phyloP scores from a whole-genome alignment of 2,797 vertebrate species.

The Silurus lanzhouensis region DNA sequence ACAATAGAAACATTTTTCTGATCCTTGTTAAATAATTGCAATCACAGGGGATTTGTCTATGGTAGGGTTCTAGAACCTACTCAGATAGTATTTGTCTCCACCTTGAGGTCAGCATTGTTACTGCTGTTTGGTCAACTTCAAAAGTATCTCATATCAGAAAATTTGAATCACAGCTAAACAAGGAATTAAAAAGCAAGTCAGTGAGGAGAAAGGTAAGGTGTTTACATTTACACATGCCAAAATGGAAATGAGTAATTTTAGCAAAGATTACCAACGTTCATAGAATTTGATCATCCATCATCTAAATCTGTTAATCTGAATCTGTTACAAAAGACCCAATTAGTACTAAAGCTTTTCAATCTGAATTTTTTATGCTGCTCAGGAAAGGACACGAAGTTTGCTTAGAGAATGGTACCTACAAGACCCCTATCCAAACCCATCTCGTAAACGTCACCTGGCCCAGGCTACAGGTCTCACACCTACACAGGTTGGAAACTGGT shows the following conservation, averaged over 20 bases:
- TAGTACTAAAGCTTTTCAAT: not conserved
- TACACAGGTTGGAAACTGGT: slow-evolving; percentile 84
- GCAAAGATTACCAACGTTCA: not conserved
- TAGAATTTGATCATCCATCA: not conserved
- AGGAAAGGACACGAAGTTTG: slow-evolving; percentile 81
- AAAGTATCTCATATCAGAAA: slow-evolving; percentile 42
- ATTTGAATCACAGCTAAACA: slow-evolving; percentile 9
- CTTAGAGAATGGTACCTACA: slow-evolving; percentile 83
- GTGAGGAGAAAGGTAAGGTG: not conserved
- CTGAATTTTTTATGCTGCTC: slow-evolving; percentile 16
- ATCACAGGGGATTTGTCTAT: no score
- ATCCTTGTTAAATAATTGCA: not conserved
- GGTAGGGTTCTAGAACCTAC: not conserved
- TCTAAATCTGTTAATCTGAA: not conserved
- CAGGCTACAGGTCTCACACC: slow-evolving; percentile 82
- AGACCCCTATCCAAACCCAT: slow-evolving; percentile 82
- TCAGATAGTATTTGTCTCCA: slow-evolving; percentile 41
- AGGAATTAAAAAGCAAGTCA: slow-evolving; percentile 30
- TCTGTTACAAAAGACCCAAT: not conserved
- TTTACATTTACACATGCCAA: not conserved
- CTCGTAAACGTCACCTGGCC: slow-evolving; percentile 79
- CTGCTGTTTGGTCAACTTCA: slow-evolving; percentile 32
- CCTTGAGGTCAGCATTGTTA: slow-evolving; percentile 53
- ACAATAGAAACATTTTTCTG: not conserved
- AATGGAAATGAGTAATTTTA: not conserved